Evolutionary conservation across 1,140 invertebrate species (phyloP).

Genomic region (Drosophila triauraria): DNA sequence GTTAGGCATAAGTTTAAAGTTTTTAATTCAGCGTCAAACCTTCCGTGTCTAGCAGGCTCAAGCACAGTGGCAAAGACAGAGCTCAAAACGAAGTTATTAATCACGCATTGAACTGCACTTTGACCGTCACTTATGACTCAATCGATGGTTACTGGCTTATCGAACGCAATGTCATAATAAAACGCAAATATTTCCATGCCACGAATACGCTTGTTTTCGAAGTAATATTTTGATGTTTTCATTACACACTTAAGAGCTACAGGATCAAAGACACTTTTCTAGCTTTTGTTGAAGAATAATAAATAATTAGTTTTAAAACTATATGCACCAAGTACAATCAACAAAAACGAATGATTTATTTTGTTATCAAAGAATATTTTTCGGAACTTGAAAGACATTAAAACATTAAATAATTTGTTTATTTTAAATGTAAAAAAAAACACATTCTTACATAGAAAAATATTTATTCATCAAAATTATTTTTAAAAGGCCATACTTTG

Average conservation of each 20-base stretch:
- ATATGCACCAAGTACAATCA: too few species aligned
- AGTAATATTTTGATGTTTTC: background rate
- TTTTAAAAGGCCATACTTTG: too few species aligned
- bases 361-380: too few species aligned
- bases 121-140: constrained; percentile 34
- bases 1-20: background rate
- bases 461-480: too few species aligned
- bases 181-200: constrained; percentile 16
- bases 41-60: background rate
- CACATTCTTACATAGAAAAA: too few species aligned
- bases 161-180: constrained; percentile 54
- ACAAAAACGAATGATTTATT: too few species aligned
- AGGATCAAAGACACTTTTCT: too few species aligned
- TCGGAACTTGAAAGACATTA: too few species aligned
- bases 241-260: background rate
- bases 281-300: background rate
- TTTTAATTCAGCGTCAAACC: background rate
- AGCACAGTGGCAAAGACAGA: background rate
- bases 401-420: too few species aligned
- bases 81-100: constrained; percentile 48
- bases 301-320: background rate
- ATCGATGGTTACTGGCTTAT: constrained; percentile 34
- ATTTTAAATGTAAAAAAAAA: too few species aligned
- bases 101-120: constrained; percentile 59
- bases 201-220: background rate